Evolutionary conservation across 1,140 invertebrate species (phyloP), one percentile per base, ranked within the genome.

Genomic region (Probaryconus sp.): DNA sequence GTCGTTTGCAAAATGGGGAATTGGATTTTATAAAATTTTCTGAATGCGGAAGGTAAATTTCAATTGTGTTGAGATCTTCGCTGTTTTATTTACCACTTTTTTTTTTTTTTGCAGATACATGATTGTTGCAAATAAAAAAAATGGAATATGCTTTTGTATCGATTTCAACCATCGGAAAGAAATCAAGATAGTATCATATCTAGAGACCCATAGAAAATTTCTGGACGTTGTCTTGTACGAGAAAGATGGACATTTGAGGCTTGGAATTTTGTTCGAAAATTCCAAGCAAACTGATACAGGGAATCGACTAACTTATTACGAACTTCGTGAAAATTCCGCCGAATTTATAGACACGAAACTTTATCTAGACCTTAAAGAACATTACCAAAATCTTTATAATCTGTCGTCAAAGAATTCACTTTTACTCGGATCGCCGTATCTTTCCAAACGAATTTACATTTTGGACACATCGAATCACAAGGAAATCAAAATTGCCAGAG

Each of bases 1-100:
- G 67, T 68, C 28, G 45, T 11, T 9, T 88, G 2, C 82, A 87
- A 9, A 33, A 5, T 0, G 60, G 47, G 0, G 24, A 48, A 1
- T 38, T 87, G 21, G 79, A 87, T 72, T 10, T 86, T 0, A 37
- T 86, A 5, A 87, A 82, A 38, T 83, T 87, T 51, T 85, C 83
- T 1, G 48, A 68, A 0, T 78, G 77, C 40, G 85, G 85, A 40
- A 83, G 73, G 82, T 84, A 51, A 45, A 76, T 51, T 43, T 60
- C 20, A 53, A 3, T 13, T 35, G 6, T 3, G 11, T 10, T 35
- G 10, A 64, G 45, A 64, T 37, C n/a, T n/a, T n/a, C n/a, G n/a
- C n/a, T n/a, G n/a, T n/a, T n/a, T n/a, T n/a, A n/a, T n/a, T n/a
- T 38, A 42, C 18, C 3, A 31, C 30, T 51, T 2, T 3, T 43